Conservation (phyloP, 1,140 invertebrate species). For the Diachasma alloeum region DNA sequence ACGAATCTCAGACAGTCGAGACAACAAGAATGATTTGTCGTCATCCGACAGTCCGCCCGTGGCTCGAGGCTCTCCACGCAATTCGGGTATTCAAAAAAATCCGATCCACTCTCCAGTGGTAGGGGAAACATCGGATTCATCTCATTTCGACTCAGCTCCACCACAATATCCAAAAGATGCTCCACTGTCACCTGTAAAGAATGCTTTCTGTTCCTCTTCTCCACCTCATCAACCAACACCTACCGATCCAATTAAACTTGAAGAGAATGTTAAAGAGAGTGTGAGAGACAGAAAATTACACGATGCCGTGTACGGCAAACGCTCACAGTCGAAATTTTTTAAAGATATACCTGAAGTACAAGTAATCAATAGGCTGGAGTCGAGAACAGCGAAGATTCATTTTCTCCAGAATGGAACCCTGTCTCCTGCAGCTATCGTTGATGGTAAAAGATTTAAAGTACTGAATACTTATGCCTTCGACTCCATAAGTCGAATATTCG, state of each 20-base stretch:
- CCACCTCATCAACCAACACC: too few species aligned
- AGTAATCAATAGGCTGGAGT: neutral
- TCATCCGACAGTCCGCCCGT: too few species aligned
- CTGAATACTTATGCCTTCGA: neutral
- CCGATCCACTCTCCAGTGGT: neutral
- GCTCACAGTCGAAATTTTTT: neutral
- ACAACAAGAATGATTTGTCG: too few species aligned
- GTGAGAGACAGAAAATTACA: neutral
- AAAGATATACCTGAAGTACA: neutral
- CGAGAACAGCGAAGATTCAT: neutral
- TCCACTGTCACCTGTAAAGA: neutral
- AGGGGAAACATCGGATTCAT: neutral
- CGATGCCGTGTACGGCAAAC: neutral
- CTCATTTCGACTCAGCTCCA: neutral
- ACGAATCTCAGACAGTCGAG: too few species aligned
- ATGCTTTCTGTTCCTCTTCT: too few species aligned
- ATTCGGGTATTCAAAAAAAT: neutral
- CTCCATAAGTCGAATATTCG: neutral
- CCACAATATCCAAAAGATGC: neutral
- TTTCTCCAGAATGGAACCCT: neutral
- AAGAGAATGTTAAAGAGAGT: neutral
- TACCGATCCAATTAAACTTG: neutral
- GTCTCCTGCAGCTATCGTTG: neutral
- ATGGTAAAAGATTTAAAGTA: neutral
- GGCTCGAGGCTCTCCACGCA: too few species aligned